Base-by-base conservation (phyloP, 2,888 invertebrate species). In the Lissonota sp. region DNA sequence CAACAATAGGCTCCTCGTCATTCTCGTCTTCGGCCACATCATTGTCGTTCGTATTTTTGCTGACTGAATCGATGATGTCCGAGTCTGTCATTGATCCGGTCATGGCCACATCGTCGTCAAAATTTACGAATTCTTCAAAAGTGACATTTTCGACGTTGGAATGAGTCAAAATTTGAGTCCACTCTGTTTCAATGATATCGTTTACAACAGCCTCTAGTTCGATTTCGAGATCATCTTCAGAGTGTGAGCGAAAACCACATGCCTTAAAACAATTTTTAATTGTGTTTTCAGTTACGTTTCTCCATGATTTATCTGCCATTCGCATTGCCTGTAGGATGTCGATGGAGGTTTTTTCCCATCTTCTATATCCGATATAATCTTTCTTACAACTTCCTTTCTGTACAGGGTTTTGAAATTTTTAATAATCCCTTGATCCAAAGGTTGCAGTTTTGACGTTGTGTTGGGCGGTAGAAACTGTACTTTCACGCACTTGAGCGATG, bases 361-460 rank as follows among this genome's bases (percentile, higher is more conserved):
- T 46, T 5, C 46, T 46, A 46, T 7, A 46, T 7, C 46, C 46
- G 63, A 53, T 53, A 67, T 16, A 49, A 81, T 67, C 10, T 71
- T n/a, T 40, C 64, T 53, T 26, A 84, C 81, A 53, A 83, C 69
- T 76, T 83, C 76, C 51, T 76, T 82, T 37, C 83, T 58, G 73
- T 82, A 79, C 26, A 66, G 44, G 14, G 66, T 64, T 70, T 83
- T 76, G 58, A 79, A 71, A 74, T 78, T 81, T 77, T 83, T 80
- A 57, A 84, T 83, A 12, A 84, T 83, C 49, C 83, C 82, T 73
- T 78, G 83, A 66, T 84, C 83, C n/a, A 80, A 53, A 16, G 82
- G 84, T 69, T 84, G 79, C 44, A 83, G 55, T 66, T 64, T 37
- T n/a, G 42, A 64, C 42, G 64, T 64, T 5, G 64, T 64, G 16